Percentiles rank a stretch among this genome's conserved stretches.
Conservation (phyloP, 2,113 vertebrate species). For the Tichodroma muraria region DNA sequence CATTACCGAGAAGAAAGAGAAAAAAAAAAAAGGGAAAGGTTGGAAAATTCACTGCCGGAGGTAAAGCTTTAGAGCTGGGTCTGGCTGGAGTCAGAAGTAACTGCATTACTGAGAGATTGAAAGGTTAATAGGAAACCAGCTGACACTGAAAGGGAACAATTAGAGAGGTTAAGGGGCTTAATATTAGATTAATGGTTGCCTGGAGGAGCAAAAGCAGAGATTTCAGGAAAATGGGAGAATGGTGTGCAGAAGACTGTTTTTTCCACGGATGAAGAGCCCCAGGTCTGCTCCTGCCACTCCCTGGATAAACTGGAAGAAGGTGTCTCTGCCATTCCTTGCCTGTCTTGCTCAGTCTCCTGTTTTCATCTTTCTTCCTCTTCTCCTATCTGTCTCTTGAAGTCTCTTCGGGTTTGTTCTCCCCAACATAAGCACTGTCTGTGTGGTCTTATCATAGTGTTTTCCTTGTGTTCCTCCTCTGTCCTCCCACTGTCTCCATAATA, state of each 20-base stretch:
- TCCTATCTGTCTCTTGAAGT: neutral
- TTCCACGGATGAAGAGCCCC: neutral
- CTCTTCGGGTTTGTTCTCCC: neutral
- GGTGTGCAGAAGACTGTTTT: neutral
- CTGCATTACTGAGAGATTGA: conserved; percentile 61
- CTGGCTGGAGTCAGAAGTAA: conserved; percentile 56
- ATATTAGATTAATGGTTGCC: conserved; percentile 65
- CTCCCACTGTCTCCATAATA: neutral
- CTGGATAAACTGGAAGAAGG: neutral
- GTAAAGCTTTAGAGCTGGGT: conserved; percentile 48
- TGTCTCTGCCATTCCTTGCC: neutral
- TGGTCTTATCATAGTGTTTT: neutral
- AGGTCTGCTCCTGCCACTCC: neutral
- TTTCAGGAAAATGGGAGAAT: conserved; percentile 47
- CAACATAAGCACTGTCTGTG: neutral
- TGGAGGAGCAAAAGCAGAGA: conserved; percentile 54
- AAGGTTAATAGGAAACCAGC: conserved; percentile 68
- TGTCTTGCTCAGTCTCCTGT: neutral
- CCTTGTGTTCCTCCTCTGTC: neutral
- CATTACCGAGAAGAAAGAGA: neutral
- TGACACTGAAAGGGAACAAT: conserved; percentile 59
- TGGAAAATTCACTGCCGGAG: conserved; percentile 39
- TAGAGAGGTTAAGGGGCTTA: conserved; percentile 66
- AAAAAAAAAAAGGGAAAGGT: conserved; percentile 26
- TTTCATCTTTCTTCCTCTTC: neutral